A percentile compares a stretch with the other conserved stretches of the same genome.
phyloP scores from a whole-genome alignment of 2,113 vertebrate species.

The Eudorcas thomsonii region DNA sequence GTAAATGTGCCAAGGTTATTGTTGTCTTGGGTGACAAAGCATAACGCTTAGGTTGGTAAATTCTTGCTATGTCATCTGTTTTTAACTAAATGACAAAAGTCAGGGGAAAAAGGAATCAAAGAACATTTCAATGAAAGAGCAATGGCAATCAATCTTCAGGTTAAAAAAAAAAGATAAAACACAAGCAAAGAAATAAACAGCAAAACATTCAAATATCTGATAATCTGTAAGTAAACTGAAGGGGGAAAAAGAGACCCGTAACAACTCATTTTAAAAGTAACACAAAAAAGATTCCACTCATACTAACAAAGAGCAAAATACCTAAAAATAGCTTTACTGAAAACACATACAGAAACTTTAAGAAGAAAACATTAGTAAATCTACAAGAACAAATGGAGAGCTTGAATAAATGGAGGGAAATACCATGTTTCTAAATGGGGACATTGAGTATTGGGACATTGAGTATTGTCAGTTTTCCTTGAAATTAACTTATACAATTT shows the following conservation, averaged over 20 bases:
- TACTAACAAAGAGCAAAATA: background rate
- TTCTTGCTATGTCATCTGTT: conserved; percentile 93
- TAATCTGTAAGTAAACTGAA: background rate
- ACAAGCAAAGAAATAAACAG: background rate
- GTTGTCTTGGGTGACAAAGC: conserved; percentile 84
- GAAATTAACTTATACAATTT: background rate
- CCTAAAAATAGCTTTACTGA: background rate
- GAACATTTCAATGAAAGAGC: conserved; percentile 14
- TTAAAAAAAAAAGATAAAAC: background rate
- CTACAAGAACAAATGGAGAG: background rate
- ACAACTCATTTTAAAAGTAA: background rate
- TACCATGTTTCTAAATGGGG: background rate
- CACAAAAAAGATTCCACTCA: background rate
- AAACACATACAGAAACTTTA: background rate
- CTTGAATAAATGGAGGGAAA: background rate
- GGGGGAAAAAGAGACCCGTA: background rate
- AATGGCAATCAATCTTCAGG: background rate
- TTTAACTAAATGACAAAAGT: conserved; percentile 78
- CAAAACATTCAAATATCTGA: background rate
- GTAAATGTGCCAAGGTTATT: conserved; percentile 86
- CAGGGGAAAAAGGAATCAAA: background rate
- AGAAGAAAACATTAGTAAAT: background rate
- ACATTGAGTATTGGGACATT: background rate
- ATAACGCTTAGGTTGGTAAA: conserved; percentile 93
- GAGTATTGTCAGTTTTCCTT: background rate